Conservation (phyloP, 2,797 vertebrate genomes). For the Eulemur coronatus region DNA sequence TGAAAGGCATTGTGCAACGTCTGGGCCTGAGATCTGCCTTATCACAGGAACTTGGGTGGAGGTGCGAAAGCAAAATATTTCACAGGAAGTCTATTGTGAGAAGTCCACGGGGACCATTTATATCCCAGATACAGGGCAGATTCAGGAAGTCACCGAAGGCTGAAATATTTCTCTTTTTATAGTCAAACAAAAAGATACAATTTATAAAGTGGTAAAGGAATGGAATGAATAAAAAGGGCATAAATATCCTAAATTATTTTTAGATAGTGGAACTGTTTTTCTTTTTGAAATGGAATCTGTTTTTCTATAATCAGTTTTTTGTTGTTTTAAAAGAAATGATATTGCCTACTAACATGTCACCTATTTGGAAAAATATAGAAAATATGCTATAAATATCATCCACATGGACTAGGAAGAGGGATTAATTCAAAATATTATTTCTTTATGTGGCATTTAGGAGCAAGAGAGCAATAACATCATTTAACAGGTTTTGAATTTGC, state of each 20-base stretch:
- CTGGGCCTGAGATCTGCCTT: not conserved
- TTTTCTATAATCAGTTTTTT: not conserved
- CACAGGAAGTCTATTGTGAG: not conserved
- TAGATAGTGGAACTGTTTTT: not conserved
- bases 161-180: not conserved
- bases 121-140: not conserved
- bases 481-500: not conserved
- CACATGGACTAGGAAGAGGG: not conserved
- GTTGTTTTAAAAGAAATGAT: not conserved
- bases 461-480: not conserved
- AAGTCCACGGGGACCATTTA: not conserved
- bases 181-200: not conserved
- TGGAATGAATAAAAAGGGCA: not conserved
- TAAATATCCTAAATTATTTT: not conserved
- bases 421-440: conserved; percentile 20
- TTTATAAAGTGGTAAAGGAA: not conserved
- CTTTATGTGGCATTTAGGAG: not conserved
- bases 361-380: conserved; percentile 34
- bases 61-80: not conserved
- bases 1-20: not conserved
- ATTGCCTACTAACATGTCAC: conserved; percentile 26
- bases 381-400: not conserved
- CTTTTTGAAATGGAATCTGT: not conserved
- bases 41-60: not conserved
- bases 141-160: not conserved